Evolutionary conservation across 2,797 vertebrate genomes (phyloP).

Genomic region (Notolabrus celidotus): DNA sequence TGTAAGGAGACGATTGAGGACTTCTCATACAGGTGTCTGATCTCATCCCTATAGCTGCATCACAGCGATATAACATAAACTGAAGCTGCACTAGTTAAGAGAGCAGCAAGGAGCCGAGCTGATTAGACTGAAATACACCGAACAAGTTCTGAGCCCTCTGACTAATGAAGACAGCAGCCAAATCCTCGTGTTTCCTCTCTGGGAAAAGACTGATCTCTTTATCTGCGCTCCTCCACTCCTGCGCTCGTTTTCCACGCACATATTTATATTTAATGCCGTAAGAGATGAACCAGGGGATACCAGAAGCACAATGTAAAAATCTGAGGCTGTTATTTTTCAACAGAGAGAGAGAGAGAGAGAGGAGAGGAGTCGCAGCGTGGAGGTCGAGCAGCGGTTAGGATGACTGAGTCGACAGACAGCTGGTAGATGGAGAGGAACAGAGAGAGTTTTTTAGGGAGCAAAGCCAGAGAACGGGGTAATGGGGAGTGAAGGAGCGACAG

Average conservation of each 20-base stretch:
- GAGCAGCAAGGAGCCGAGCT: conserved; percentile 10
- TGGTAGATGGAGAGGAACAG: conserved; percentile 17
- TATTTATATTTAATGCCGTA: conserved; percentile 52
- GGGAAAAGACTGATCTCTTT: conserved; percentile 17
- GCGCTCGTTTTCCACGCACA: conserved; percentile 32
- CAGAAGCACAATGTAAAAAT: conserved; percentile 27
- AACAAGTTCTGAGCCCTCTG: conserved; percentile 33
- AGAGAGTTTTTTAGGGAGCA: conserved; percentile 7
- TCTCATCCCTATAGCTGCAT: neutral
- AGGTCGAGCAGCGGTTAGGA: conserved; percentile 24
- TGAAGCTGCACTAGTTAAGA: conserved; percentile 5
- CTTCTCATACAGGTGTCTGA: neutral
- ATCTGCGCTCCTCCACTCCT: conserved; percentile 17
- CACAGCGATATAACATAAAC: neutral
- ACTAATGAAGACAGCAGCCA: conserved; percentile 46
- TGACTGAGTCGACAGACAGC: conserved; percentile 1
- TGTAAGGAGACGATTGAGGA: neutral
- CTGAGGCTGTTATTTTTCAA: conserved; percentile 15
- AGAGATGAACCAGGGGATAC: conserved; percentile 33
- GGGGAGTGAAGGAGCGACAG: conserved; percentile 5
- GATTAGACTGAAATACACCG: conserved; percentile 39
- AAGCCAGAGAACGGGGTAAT: conserved; percentile 34
- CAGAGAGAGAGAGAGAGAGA: conserved; percentile 14
- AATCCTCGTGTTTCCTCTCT: conserved; percentile 43
- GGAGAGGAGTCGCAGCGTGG: conserved; percentile 10